phyloP scores from a whole-genome alignment of 2,113 vertebrate species.

The Cynocephalus volans region DNA sequence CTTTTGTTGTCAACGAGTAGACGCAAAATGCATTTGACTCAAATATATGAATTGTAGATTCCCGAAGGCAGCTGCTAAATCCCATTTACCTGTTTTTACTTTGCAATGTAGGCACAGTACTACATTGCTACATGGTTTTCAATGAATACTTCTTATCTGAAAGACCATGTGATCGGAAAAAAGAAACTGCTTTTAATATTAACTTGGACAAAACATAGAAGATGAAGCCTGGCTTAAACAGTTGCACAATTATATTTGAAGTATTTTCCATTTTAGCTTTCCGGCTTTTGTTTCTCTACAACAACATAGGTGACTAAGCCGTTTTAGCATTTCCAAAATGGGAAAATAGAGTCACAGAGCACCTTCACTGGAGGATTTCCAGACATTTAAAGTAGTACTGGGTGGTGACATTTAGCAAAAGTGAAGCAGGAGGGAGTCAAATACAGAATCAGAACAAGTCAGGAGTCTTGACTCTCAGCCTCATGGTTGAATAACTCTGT shows the following conservation, averaged over 20 bases:
- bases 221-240: conserved; percentile 37
- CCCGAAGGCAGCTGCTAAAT: not conserved
- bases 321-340: conserved; percentile 41
- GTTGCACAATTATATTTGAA: conserved; percentile 48
- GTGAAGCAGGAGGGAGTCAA: conserved; percentile 22
- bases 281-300: conserved; percentile 44
- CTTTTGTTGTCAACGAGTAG: not conserved
- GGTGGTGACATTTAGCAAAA: conserved; percentile 60
- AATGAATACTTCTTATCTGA: conserved; percentile 41
- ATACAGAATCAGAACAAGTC: not conserved
- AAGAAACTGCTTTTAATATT: conserved; percentile 66
- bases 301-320: conserved; percentile 63
- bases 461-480: not conserved
- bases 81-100: conserved; percentile 38
- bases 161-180: not conserved
- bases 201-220: conserved; percentile 42
- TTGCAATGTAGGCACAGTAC: not conserved
- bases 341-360: not conserved
- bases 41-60: not conserved
- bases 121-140: conserved; percentile 35
- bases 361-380: conserved; percentile 36
- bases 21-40: conserved; percentile 7
- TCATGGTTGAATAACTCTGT: conserved; percentile 11
- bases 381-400: conserved; percentile 33
- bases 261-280: conserved; percentile 70